Base-by-base conservation (phyloP, 2,797 vertebrate species). In the Darevskia mixta region DNA sequence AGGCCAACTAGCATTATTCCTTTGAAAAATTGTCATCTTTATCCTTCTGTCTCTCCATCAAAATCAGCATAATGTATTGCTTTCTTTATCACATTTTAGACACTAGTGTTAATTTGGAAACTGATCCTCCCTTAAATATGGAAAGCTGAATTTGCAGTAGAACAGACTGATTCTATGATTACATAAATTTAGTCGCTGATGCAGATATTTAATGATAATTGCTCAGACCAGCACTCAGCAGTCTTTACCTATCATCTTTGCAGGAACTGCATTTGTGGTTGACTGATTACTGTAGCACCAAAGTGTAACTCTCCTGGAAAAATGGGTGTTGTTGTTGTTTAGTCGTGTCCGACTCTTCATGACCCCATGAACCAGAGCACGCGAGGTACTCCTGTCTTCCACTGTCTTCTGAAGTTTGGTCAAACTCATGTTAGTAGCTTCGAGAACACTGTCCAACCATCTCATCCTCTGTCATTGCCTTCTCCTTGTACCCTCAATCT, bases 61-160 rank as follows among this genome's bases (percentile, higher is more conserved):
- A 85, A 76, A n/a, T 64, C 49, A 85, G 20, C 49, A 41, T 76
- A 76, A 85, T 85, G 38, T 41, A 72, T 61, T 41, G 32, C 76
- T 85, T 55, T 55, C 82, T 17, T 72, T 76, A 35, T 64, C 49
- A 43, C 25, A 41, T 76, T 73, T 29, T 41, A 61, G 72, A 85
- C 72, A 61, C 35, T n/a, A 29, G 15, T 76, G 35, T 83, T 64
- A 64, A 27, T 58, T 55, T 25, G 72, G 82, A 73, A 84, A 72
- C 49, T 35, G 72, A 41, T 38, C 11, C 45, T n/a, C 67, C 49
- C 29, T 76, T 64, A 76, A 41, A 29, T 29, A 61, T 45, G 4
- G 32, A 76, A 75, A 76, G 35, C 25, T 58, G 71, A 75, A 61
- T 75, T 27, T 75, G 32, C 71, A 27, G 71, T n/a, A 85, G 5